Evolutionary conservation across 2,888 invertebrate species (phyloP), one percentile per base, ranked within the genome.

Genomic region (Boloria selene): DNA sequence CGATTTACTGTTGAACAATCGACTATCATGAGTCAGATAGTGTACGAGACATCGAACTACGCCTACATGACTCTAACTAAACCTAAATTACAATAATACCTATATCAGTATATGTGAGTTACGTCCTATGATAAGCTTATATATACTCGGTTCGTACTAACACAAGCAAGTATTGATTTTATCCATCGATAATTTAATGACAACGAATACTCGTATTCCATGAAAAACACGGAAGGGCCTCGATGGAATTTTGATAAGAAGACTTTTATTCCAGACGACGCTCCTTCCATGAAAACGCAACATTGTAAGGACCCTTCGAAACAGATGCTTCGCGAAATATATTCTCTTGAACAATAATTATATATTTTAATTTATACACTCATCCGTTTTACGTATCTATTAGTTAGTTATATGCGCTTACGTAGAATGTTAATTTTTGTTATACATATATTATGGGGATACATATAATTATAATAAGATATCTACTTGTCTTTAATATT

Each of bases 1-100:
- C 88, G 88, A 77, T 90, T 89, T 89, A 89, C 81, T 87, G 83
- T 78, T 78, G 85, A 87, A 88, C 90, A 88, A 89, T 89, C 87
- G 86, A 75, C 80, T 72, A 79, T 78, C 83, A 80, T 88, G 89
- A 90, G 86, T 89, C 89, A 88, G 85, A 80, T 79, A 84, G 85
- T 83, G 85, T 85, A 84, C 81, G 84, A 79, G 79, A 75, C 82
- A 79, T 76, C 80, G 77, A 79, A 84, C 83, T 83, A 84, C 85
- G 86, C 87, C 86, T 86, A 87, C 86, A 79, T 85, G 82, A 81
- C 61, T 50, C 52, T 53, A 38, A 59, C 31, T 38, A 60, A 38
- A 13, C 59, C 14, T 50, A 17, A 13, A 18, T 13, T 13, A 16
- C 13, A 13, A n/a, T 31, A 17, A 17, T 38, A 49, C 5, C 14